phyloP scores from a whole-genome alignment of 1,140 invertebrate species.

The Parasteatoda tepidariorum region DNA sequence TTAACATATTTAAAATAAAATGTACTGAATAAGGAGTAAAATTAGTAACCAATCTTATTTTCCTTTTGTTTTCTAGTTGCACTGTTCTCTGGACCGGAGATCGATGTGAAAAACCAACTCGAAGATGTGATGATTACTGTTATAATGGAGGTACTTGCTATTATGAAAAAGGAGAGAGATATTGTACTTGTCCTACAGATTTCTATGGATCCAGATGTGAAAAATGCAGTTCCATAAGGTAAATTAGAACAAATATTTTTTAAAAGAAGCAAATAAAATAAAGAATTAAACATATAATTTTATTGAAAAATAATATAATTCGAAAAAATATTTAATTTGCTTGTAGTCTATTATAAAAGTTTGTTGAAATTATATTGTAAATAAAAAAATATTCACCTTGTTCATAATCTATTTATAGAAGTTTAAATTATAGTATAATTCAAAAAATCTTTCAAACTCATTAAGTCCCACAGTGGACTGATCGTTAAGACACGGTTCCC shows the following conservation, averaged over 20 bases:
- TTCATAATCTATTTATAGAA: too few species aligned
- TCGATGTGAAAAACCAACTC: constrained; percentile 74
- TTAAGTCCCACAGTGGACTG: too few species aligned
- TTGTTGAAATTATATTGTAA: too few species aligned
- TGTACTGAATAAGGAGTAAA: too few species aligned
- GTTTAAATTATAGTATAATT: too few species aligned
- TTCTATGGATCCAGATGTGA: constrained; percentile 69
- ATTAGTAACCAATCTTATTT: background rate
- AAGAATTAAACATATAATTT: background rate
- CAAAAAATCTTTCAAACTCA: too few species aligned
- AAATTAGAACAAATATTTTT: constrained; percentile 13
- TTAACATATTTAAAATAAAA: too few species aligned
- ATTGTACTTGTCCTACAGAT: constrained; percentile 69
- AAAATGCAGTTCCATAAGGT: constrained; percentile 57
- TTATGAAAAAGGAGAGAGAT: constrained; percentile 61
- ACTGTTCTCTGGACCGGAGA: constrained; percentile 76
- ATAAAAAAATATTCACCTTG: too few species aligned
- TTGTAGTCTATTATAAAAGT: constrained; percentile 34
- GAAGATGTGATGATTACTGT: constrained; percentile 72
- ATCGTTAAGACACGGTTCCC: too few species aligned
- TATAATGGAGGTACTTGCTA: constrained; percentile 75
- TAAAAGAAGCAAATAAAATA: background rate
- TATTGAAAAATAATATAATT: background rate
- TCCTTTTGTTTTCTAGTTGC: constrained; percentile 72
- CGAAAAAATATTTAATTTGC: constrained; percentile 8